Evolutionary conservation across 2,113 vertebrate species (phyloP).

Genomic region (Protomyctophum bolini): DNA sequence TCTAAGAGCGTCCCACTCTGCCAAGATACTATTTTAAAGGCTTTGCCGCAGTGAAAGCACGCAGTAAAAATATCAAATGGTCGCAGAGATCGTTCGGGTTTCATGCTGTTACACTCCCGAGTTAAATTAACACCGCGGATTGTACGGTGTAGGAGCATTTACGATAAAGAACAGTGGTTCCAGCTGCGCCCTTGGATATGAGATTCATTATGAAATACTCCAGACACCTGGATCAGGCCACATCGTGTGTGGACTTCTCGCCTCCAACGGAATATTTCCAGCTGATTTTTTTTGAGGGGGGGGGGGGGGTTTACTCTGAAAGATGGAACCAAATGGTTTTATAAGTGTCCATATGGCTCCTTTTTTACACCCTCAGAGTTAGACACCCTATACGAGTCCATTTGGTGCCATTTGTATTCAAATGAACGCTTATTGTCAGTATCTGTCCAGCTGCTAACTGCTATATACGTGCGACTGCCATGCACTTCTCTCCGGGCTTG

Average conservation of each 20-base stretch:
- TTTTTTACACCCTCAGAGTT: too few relatives aligned
- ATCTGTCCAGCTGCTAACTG: too few relatives aligned
- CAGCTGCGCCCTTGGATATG: background rate
- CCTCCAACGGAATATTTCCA: background rate
- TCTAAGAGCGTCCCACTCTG: conserved; percentile 38
- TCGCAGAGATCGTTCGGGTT: conserved; percentile 1
- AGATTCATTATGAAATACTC: conserved; percentile 28
- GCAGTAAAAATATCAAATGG: conserved; percentile 20
- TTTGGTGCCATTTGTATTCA: too few relatives aligned
- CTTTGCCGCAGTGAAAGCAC: conserved; percentile 36
- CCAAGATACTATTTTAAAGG: conserved; percentile 50
- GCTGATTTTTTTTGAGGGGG: conserved; percentile 17
- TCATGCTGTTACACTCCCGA: background rate
- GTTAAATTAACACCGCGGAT: too few relatives aligned
- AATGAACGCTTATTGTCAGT: background rate
- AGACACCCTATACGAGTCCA: too few relatives aligned
- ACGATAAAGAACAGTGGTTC: too few relatives aligned
- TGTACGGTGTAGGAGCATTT: too few relatives aligned
- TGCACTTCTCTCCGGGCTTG: background rate
- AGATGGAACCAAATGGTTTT: background rate
- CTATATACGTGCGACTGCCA: background rate
- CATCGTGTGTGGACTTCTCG: background rate
- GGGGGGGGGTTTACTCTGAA: conserved; percentile 20
- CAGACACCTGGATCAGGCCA: conserved; percentile 2
- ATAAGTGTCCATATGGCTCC: too few relatives aligned